Percentiles rank a stretch among this genome's conserved stretches.
phyloP scores from a whole-genome alignment of 2,888 invertebrate species.

The Phytoseiulus persimilis region DNA sequence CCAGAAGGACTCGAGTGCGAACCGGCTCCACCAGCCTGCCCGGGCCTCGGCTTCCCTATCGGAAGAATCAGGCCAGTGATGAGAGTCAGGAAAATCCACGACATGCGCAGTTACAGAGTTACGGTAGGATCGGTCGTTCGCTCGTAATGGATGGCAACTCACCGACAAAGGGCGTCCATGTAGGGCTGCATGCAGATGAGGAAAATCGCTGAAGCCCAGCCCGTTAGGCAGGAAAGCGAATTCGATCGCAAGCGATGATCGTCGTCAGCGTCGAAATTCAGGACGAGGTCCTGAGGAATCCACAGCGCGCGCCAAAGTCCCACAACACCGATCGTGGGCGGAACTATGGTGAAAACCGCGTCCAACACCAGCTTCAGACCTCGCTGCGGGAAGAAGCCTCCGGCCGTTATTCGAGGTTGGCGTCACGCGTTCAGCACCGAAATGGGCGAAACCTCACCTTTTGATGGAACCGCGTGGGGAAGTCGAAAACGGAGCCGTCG shows the following conservation, averaged over 20 bases:
- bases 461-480: not conserved
- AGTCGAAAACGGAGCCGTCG: not conserved
- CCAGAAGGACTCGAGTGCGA: constrained; percentile 22
- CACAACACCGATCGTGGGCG: not conserved
- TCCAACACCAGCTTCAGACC: constrained; percentile 10
- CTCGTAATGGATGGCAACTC: too few species aligned
- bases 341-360: not conserved
- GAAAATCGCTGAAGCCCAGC: not conserved
- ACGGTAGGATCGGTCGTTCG: too few species aligned
- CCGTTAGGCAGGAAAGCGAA: not conserved
- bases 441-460: too few species aligned
- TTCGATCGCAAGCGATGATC: not conserved
- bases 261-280: not conserved
- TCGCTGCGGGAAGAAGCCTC: not conserved
- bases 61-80: not conserved
- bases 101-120: too few species aligned
- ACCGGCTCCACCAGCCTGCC: constrained; percentile 8
- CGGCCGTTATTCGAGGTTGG: not conserved
- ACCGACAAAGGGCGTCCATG: not conserved
- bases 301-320: constrained; percentile 16
- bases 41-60: not conserved
- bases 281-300: constrained; percentile 14
- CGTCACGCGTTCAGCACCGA: not conserved
- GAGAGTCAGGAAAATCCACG: too few species aligned
- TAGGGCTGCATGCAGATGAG: not conserved